Evolutionary conservation across 1,140 invertebrate species (phyloP).

Genomic region (Drosophila subobscura): DNA sequence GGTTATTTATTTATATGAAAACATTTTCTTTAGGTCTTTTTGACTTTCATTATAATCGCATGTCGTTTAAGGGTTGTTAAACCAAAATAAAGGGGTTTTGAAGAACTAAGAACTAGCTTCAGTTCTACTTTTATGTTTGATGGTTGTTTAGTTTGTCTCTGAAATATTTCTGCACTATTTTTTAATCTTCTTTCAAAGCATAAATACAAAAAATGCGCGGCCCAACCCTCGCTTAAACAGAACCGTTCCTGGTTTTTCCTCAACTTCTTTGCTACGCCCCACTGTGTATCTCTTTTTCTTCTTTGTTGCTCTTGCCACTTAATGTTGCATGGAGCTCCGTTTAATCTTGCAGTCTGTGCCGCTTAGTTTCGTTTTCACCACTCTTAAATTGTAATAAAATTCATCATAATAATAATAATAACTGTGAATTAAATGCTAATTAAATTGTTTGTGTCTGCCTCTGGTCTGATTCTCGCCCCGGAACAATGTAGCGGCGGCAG

Average conservation of each 20-base stretch:
- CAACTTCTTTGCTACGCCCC: not conserved
- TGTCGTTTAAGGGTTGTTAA: no score
- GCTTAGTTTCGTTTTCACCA: conserved; percentile 65
- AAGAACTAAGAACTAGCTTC: no score
- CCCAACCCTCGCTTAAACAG: not conserved
- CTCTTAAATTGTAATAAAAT: conserved; percentile 58
- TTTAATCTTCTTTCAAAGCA: no score
- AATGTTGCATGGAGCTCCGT: conserved; percentile 45
- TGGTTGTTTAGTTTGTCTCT: no score
- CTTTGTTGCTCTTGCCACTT: conserved; percentile 49
- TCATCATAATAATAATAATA: conserved; percentile 52
- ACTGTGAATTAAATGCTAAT: conserved; percentile 75
- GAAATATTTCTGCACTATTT: no score
- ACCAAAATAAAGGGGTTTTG: no score
- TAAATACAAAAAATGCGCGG: no score
- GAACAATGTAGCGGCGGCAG: conserved; percentile 58
- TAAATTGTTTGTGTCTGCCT: conserved; percentile 57
- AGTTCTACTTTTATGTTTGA: no score
- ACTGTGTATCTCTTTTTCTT: not conserved
- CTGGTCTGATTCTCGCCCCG: conserved; percentile 34
- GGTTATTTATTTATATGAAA: no score
- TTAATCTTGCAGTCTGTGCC: conserved; percentile 39
- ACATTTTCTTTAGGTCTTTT: no score
- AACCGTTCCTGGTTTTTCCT: conserved; percentile 40
- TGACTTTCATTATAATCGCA: no score